Base-by-base conservation (phyloP, 2,888 invertebrate species). In the Eristalinus aeneus region DNA sequence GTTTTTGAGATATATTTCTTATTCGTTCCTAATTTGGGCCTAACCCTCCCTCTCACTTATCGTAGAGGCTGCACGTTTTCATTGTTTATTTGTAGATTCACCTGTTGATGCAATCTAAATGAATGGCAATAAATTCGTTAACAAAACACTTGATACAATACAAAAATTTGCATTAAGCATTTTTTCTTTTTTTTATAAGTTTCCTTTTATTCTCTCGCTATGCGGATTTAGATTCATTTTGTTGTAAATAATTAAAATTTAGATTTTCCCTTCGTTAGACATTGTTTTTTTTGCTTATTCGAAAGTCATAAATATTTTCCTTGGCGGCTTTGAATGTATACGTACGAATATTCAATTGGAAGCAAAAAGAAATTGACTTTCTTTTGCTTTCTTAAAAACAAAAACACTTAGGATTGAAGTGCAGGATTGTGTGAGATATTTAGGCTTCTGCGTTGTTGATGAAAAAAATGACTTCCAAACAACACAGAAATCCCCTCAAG, bases 121-220 rank as follows among this genome's bases (percentile, higher is more conserved):
- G 56, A 65, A 53, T 56, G 60, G 64, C 71, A 64, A 84, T 85
- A 85, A 85, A 85, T 85, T 85, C 85, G 85, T 85, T 60, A 85
- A 85, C 84, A 85, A 85, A 85, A 86, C 81, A 86, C 85, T 86
- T 74, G 77, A 86, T 77, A 82, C 86, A 86, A 78, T 86, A 82
- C 86, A 86, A 86, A 86, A 86, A 86, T 78, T 86, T 86, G 86
- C 82, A 82, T 65, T 27, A 86, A 82, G 85, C 77, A 82, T 84
- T 79, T 79, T 54, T 39, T 20, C 8, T 22, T 22, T 39, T 54
- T 27, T 54, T 72, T 39, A 12, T 61, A 72, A 77, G 56, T 56
- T 23, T 23, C 60, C 60, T 58, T 65, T 31, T 31, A 31, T 67
- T 10, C 32, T 34, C 60, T 31, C n/a, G 58, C 65, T n/a, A 56